phyloP scores from a whole-genome alignment of 2,113 vertebrate species.

The Cairina moschata region DNA sequence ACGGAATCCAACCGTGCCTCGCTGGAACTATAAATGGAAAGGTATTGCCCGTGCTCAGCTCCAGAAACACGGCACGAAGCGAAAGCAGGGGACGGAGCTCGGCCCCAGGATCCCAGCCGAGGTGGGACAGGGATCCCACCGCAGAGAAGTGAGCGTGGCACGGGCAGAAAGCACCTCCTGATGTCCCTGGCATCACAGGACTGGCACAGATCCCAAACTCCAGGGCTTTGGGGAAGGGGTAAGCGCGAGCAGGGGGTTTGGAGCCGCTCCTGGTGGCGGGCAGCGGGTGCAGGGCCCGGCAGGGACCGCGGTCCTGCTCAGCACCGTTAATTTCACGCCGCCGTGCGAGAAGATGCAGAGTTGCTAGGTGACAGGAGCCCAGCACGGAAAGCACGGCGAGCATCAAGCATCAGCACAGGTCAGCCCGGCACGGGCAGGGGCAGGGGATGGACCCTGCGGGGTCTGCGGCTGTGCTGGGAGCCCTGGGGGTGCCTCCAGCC shows the following conservation, averaged over 20 bases:
- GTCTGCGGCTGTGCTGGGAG: not conserved
- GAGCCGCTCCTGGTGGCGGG: not conserved
- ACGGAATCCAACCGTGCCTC: slow-evolving; percentile 42
- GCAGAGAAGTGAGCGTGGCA: not conserved
- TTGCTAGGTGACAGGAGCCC: slow-evolving; percentile 56
- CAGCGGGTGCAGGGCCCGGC: not conserved
- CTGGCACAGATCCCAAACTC: not conserved
- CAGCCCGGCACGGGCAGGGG: not conserved
- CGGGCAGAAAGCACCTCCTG: not conserved
- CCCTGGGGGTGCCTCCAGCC: fast-evolving
- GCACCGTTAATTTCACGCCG: not conserved
- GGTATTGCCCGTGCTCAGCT: slow-evolving; percentile 55
- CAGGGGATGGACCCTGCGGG: not conserved
- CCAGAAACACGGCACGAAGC: slow-evolving; percentile 10
- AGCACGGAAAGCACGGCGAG: not conserved
- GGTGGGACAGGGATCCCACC: not conserved
- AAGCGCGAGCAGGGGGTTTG: not conserved
- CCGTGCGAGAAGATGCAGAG: not conserved
- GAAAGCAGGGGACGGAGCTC: slow-evolving; percentile 29
- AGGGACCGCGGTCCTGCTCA: not conserved
- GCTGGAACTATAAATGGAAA: slow-evolving; percentile 66
- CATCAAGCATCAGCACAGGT: not conserved
- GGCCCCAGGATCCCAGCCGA: not conserved
- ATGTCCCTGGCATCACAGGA: not conserved
- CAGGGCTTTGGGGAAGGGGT: not conserved